Conservation (phyloP, 1,140 invertebrate genomes). For the Bombus difficillimus region DNA sequence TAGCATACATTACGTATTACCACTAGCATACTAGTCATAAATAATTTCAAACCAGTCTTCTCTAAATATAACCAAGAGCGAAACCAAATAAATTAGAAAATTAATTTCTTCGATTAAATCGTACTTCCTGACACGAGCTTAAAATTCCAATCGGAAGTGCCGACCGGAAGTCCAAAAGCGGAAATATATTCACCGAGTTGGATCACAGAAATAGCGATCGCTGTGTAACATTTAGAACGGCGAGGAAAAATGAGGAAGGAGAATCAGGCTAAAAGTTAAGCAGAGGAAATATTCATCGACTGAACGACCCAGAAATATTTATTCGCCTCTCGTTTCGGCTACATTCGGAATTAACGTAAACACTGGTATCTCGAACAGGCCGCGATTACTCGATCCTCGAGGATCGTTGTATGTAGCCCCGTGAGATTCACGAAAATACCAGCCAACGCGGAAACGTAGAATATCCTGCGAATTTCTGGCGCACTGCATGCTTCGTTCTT, state of each 20-base stretch:
- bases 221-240: neutral
- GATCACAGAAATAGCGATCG: no score
- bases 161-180: neutral
- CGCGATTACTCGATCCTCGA: conserved; percentile 3
- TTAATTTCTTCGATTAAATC: no score
- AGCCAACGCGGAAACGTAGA: neutral
- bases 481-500: neutral
- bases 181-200: neutral
- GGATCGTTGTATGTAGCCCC: conserved; percentile 7
- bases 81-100: no score
- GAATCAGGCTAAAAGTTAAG: neutral
- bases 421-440: neutral
- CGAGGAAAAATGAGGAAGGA: no score
- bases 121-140: no score
- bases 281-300: neutral
- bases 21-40: no score
- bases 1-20: no score
- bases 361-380: neutral
- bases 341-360: conserved; percentile 34
- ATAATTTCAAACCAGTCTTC: no score
- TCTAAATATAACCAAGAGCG: no score
- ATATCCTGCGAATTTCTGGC: conserved; percentile 5
- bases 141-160: no score
- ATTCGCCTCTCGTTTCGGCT: neutral
- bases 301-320: neutral